Conservation (phyloP, 2,797 vertebrate species). For the Hypotaenidia okinawae region DNA sequence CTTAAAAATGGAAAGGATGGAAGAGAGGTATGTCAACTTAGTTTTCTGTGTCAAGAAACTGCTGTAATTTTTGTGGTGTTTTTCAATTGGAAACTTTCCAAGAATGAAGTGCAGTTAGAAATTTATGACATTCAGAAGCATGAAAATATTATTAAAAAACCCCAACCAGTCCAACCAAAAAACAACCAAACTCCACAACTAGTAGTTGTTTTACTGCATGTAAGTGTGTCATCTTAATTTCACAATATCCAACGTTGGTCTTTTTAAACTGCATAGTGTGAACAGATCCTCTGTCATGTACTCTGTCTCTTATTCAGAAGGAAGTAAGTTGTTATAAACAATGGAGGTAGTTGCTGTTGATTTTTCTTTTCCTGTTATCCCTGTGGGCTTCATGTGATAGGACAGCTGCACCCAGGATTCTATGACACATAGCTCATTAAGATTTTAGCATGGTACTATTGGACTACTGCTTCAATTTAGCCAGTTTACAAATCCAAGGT, state of each 20-base stretch:
- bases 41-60: background rate
- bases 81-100: background rate
- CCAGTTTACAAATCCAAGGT: background rate
- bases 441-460: background rate
- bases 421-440: background rate
- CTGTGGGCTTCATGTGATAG: background rate
- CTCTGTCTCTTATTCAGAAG: background rate
- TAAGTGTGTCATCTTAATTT: background rate
- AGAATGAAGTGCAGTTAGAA: background rate
- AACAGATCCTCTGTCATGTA: background rate
- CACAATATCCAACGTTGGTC: background rate
- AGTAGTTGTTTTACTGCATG: background rate
- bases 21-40: background rate
- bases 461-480: background rate
- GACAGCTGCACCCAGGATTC: background rate
- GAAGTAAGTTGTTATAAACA: background rate
- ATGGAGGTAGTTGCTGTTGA: rapidly evolving
- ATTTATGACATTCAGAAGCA: background rate
- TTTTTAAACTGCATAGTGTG: too few species aligned
- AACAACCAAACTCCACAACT: background rate
- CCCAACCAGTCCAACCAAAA: too few species aligned
- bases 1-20: background rate
- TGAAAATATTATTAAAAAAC: background rate
- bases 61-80: background rate
- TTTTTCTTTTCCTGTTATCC: background rate